These are phyloP conservation scores for Drosophila hamatofila DNA, from an alignment of 2,888 invertebrate genomes.

Conservation along the genomic window DNA sequence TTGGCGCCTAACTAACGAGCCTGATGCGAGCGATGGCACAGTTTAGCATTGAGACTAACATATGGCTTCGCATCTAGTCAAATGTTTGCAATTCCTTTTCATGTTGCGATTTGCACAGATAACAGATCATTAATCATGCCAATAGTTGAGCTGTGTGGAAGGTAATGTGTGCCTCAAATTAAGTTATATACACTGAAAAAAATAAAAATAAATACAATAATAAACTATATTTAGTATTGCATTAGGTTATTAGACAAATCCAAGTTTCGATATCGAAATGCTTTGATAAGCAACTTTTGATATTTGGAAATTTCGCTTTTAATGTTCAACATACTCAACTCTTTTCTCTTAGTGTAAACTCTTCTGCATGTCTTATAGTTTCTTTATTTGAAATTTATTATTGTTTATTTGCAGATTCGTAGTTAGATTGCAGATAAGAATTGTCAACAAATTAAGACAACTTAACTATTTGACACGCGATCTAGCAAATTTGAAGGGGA, in stretches of 20 bases:
- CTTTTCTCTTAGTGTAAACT: background rate
- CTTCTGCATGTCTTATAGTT: background rate
- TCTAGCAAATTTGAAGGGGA: conserved; percentile 4
- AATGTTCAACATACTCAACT: background rate
- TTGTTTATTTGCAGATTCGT: background rate
- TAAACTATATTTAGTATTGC: background rate
- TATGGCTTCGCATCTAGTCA: conserved; percentile 2
- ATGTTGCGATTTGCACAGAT: conserved; percentile 29
- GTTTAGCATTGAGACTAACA: conserved; percentile 50
- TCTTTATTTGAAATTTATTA: background rate
- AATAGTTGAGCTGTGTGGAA: conserved; percentile 25
- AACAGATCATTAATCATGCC: conserved; percentile 48
- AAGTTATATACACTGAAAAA: conserved; percentile 21
- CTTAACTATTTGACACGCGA: conserved; percentile 1
- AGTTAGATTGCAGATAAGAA: conserved; percentile 12
- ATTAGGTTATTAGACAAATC: background rate
- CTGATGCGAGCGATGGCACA: conserved; percentile 45
- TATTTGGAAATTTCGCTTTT: background rate
- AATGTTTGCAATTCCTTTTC: conserved; percentile 50
- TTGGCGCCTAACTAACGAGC: conserved; percentile 65
- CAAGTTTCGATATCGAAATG: background rate
- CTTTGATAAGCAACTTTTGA: too few relatives aligned
- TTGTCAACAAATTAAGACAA: conserved; percentile 8
- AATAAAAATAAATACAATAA: too few relatives aligned
- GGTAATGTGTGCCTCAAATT: conserved; percentile 21